These are phyloP conservation scores for Petrosia ficiformis DNA, from an alignment of 37 sponge, comb jelly and placozoan genomes.

Conservation along the genomic window DNA sequence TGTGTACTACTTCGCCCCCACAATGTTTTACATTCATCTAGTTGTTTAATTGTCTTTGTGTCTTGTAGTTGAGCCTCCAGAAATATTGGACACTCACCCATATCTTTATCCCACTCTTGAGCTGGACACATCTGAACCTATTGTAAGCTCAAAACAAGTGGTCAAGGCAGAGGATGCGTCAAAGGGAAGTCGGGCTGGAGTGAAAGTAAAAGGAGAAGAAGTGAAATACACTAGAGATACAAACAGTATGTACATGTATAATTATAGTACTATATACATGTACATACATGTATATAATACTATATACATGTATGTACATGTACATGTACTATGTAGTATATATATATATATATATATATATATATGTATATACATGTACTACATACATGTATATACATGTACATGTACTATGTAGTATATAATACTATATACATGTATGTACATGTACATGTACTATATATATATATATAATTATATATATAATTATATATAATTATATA, in stretches of 20 bases:
- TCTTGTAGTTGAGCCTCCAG: conserved; percentile 44
- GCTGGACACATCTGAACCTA: neutral
- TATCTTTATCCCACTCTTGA: neutral
- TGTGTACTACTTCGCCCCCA: no score
- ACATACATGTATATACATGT: neutral
- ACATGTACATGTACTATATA: neutral
- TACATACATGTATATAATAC: no score
- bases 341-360: no score
- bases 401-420: neutral
- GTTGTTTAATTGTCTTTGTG: no score
- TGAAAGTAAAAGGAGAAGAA: neutral
- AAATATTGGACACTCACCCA: conserved; percentile 38
- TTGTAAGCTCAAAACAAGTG: no score
- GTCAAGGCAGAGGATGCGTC: no score
- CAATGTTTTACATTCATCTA: neutral
- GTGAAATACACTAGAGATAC: no score
- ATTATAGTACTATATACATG: no score
- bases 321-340: neutral
- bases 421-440: neutral
- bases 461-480: neutral
- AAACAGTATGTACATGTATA: no score
- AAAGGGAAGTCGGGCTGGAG: no score
- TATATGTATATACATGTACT: no score
- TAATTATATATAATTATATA: neutral
- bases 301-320: neutral